A percentile compares a stretch with the other conserved stretches of the same genome.
Conservation (phyloP, 2,113 vertebrate species). For the Archocentrus centrarchus region DNA sequence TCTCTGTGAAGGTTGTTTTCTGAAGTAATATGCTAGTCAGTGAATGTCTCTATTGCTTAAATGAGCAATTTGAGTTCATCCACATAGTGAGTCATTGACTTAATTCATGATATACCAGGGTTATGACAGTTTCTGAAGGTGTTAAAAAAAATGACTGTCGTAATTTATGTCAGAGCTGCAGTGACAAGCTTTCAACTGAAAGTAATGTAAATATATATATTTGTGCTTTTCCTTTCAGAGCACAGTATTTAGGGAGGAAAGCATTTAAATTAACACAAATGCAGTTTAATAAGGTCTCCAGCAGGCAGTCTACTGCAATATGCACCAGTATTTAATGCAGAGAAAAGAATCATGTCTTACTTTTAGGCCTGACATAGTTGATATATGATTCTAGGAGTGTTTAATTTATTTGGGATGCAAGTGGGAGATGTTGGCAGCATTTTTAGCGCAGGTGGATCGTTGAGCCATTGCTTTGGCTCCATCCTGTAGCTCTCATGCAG, state of each 20-base stretch:
- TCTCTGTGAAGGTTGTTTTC: not conserved
- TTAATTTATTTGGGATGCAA: not conserved
- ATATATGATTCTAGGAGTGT: conserved; percentile 4
- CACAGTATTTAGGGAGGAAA: not conserved
- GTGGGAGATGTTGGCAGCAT: conserved; percentile 9
- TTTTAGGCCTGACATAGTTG: not conserved
- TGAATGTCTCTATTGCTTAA: not conserved
- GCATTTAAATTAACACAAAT: not conserved
- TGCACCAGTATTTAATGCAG: not conserved
- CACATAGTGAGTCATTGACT: too few species aligned
- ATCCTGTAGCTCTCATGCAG: not conserved
- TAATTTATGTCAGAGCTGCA: not conserved
- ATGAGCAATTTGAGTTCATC: not conserved
- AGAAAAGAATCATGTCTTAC: not conserved
- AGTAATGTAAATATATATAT: not conserved
- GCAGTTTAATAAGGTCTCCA: too few species aligned
- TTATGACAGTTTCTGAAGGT: not conserved
- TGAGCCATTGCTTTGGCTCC: not conserved
- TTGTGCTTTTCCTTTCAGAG: not conserved
- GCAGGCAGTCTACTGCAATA: not conserved
- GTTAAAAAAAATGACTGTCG: not conserved
- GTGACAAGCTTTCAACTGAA: not conserved
- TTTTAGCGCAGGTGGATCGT: not conserved
- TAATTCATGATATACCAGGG: not conserved
- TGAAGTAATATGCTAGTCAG: not conserved